Evolutionary conservation across 2,888 invertebrate genomes (phyloP), one percentile per base, ranked within the genome.

Genomic region (Hemithea aestivaria): DNA sequence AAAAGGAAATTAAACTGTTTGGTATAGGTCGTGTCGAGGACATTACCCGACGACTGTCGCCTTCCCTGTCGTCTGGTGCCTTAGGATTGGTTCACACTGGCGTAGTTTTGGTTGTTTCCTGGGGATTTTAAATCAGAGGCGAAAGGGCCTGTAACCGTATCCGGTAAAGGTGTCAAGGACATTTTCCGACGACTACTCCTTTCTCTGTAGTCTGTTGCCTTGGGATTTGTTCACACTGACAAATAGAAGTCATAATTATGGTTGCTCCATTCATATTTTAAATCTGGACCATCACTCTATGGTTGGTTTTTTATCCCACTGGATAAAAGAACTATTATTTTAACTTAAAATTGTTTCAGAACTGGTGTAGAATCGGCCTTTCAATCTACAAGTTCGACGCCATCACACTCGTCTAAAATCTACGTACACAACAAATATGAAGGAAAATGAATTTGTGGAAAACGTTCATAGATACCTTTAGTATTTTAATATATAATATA

Each of bases 1-100:
- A 65, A 66, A 67, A 72, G 65, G 64, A 51, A 62, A 73, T 71
- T 73, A 73, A 68, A 72, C 69, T 68, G 71, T 73, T 73, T 64
- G 66, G 57, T 60, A 57, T 61, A 73, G 71, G 71, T 74, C n/a
- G n/a, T n/a, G 69, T 58, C 62, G 66, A 47, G 72, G 71, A 68
- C 72, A 62, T 78, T 77, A 73, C 62, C 70, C 68, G 68, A 42
- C 27, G 4, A 30, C 29, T 28, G 29, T 52, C 56, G 21, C 43
- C 39, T 32, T 44, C 48, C 51, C 16, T 16, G 16, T 16, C 41
- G 32, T 58, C 39, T 31, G 27, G 16, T 4, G 16, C 16, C 27
- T 20, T 20, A 7, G 12, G 27, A 32, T 40, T 16, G 16, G 5
- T 16, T 4, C 5, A 16, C 16, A 16, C 16, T 4, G 16, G 16